Conservation (phyloP, 1,140 invertebrate species). For the Pseudoatta argentina region DNA sequence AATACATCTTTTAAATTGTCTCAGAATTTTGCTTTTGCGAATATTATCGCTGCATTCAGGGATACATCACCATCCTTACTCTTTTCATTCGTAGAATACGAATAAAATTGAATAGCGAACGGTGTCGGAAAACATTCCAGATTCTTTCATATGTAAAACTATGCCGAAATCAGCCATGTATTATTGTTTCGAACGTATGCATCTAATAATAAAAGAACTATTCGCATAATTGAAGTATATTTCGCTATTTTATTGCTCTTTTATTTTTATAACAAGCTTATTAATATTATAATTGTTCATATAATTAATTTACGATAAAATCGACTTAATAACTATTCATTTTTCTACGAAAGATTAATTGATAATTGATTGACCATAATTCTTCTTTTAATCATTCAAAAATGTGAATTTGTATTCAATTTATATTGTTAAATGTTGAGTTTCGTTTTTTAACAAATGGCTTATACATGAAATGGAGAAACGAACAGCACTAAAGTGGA, state of each 20-base stretch:
- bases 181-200: slow-evolving; percentile 14
- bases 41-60: not conserved
- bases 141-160: slow-evolving; percentile 46
- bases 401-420: not conserved
- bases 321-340: not conserved
- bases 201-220: not conserved
- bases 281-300: not conserved
- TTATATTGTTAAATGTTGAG: not conserved
- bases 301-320: not conserved
- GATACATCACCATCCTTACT: not conserved
- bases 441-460: not conserved
- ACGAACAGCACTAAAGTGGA: slow-evolving; percentile 22
- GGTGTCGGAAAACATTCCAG: not conserved
- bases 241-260: not conserved
- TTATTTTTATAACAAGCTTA: not conserved
- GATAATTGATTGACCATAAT: not conserved
- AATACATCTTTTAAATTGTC: not conserved
- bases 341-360: not conserved
- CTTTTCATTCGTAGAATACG: not conserved
- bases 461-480: slow-evolving; percentile 14
- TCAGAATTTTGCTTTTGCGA: not conserved
- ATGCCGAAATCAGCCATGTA: slow-evolving; percentile 15
- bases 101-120: slow-evolving; percentile 21
- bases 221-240: slow-evolving; percentile 5
- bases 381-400: not conserved